These are phyloP conservation scores for Agrotis puta DNA, from an alignment of 2,888 invertebrate species.

Conservation along the genomic window DNA sequence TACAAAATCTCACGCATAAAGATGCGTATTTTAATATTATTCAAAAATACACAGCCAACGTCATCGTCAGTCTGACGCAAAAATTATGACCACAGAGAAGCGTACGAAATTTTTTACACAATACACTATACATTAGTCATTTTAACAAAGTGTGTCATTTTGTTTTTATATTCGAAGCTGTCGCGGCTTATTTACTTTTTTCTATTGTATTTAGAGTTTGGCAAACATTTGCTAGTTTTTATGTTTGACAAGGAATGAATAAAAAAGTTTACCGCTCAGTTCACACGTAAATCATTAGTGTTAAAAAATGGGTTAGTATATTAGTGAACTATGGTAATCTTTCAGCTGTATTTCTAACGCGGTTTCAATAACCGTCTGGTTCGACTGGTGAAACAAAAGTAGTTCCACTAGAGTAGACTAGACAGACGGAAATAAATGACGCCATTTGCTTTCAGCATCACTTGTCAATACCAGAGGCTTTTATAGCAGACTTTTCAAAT, in stretches of 20 bases:
- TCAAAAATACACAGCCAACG: slow-evolving; percentile 6
- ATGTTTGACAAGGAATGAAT: slow-evolving; percentile 14
- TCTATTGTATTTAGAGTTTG: slow-evolving; percentile 43
- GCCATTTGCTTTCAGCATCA: slow-evolving; percentile 30
- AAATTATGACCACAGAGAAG: slow-evolving; percentile 16
- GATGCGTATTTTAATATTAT: not conserved
- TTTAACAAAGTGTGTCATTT: slow-evolving; percentile 39
- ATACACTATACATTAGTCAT: slow-evolving; percentile 29
- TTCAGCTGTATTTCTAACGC: slow-evolving; percentile 13
- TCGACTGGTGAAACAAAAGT: slow-evolving; percentile 22
- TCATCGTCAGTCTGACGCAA: slow-evolving; percentile 5
- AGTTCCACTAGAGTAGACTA: slow-evolving; percentile 7
- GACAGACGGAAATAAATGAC: slow-evolving; percentile 34
- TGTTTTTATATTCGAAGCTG: slow-evolving; percentile 40
- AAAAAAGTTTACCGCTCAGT: slow-evolving; percentile 8
- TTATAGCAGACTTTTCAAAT: not conserved
- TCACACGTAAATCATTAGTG: slow-evolving; percentile 43
- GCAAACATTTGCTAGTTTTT: slow-evolving; percentile 36
- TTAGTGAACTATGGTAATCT: slow-evolving; percentile 17
- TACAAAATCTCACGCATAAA: not conserved
- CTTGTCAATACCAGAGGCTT: slow-evolving; percentile 10
- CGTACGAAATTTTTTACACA: slow-evolving; percentile 34
- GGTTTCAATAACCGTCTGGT: slow-evolving; percentile 23
- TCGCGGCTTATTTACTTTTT: slow-evolving; percentile 40
- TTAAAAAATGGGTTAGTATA: slow-evolving; percentile 31